Evolutionary conservation across 2,797 vertebrate species (phyloP).

Genomic region (Lepidocolaptes lacrymiger): DNA sequence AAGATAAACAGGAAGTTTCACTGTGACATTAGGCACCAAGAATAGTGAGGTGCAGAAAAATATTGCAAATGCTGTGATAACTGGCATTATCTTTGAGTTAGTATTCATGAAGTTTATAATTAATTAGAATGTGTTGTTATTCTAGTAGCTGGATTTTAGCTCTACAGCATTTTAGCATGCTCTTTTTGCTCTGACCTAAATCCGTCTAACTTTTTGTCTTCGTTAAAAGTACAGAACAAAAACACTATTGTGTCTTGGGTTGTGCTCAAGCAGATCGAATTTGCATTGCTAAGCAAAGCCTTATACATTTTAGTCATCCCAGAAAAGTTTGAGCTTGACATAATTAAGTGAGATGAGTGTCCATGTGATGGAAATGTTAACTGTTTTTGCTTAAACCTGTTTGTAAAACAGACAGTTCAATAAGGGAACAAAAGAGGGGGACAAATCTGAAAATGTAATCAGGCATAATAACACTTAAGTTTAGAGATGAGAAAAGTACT

Average conservation of each 20-base stretch:
- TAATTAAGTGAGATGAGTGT: background rate
- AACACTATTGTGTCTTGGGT: background rate
- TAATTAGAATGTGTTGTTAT: conserved; percentile 43
- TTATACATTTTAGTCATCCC: conserved; percentile 17
- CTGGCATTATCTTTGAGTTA: conserved; percentile 11
- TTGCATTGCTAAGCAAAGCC: conserved; percentile 43
- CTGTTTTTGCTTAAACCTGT: background rate
- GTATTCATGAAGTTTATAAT: conserved; percentile 48
- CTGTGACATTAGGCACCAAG: background rate
- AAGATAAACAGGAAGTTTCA: conserved; percentile 4
- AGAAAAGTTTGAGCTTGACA: background rate
- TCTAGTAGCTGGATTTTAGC: conserved; percentile 54
- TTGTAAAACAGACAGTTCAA: background rate
- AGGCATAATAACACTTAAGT: conserved; percentile 1
- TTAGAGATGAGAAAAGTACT: conserved; percentile 22
- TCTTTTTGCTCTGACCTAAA: conserved; percentile 68
- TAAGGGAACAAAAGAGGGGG: background rate
- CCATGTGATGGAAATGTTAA: background rate
- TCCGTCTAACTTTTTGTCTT: conserved; percentile 60
- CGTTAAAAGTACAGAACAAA: conserved; percentile 31
- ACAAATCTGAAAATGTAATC: background rate
- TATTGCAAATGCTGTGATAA: background rate
- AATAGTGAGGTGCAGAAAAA: background rate
- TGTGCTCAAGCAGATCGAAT: conserved; percentile 27
- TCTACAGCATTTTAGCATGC: background rate